Percentiles rank a stretch among this genome's conserved stretches.
These are phyloP conservation scores for Clarias fuscus DNA, from an alignment of 2,797 vertebrate species.

Conservation along the genomic window DNA sequence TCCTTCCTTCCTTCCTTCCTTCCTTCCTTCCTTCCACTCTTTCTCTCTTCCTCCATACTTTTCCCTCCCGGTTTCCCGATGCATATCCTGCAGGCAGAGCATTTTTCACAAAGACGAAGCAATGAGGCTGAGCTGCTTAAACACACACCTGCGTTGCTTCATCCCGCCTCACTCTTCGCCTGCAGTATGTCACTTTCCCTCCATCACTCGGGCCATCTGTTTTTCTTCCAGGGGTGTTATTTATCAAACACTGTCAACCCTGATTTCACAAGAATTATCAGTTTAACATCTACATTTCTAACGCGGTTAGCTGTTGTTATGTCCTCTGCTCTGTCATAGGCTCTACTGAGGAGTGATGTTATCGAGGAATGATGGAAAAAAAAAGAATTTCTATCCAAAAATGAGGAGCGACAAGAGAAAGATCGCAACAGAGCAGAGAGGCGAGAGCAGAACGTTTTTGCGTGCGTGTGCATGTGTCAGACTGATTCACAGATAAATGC, in stretches of 20 bases:
- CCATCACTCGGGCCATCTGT: neutral
- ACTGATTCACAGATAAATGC: neutral
- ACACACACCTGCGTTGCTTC: slow-evolving; percentile 21
- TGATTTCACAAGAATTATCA: neutral
- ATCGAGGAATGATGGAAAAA: neutral
- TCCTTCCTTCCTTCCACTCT: neutral
- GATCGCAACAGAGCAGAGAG: neutral
- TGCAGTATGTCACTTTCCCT: neutral
- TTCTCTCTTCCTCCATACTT: neutral
- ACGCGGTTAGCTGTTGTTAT: neutral
- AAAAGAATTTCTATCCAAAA: neutral
- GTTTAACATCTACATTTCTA: neutral
- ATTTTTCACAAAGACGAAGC: neutral
- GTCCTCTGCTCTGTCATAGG: neutral
- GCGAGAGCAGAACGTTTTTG: neutral
- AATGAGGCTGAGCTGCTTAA: slow-evolving; percentile 39
- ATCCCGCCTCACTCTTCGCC: neutral
- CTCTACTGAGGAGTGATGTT: neutral
- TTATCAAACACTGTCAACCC: neutral
- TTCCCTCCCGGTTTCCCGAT: neutral
- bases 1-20: neutral
- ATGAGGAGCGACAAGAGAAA: neutral
- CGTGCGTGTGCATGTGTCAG: neutral
- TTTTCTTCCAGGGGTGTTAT: neutral
- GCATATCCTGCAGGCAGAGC: slow-evolving; percentile 16